Conservation (phyloP, 1,140 invertebrate species). For the Trachymyrmex cornetzi region DNA sequence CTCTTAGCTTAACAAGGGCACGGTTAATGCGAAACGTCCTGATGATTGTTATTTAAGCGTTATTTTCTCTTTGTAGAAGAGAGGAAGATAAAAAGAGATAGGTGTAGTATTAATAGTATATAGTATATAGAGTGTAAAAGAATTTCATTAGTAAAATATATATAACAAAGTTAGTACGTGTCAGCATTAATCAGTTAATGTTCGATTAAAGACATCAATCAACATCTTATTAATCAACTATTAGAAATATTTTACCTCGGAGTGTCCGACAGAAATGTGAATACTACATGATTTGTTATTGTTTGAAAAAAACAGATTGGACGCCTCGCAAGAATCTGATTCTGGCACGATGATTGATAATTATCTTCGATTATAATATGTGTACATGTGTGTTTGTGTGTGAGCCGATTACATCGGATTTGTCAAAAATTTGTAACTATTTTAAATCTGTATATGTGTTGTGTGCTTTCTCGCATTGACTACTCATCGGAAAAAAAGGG, state of each 20-base stretch:
- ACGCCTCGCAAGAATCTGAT: constrained; percentile 39
- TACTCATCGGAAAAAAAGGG: constrained; percentile 70
- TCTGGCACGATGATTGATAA: constrained; percentile 30
- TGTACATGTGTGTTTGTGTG: no score
- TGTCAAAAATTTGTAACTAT: constrained; percentile 32
- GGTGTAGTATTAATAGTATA: not conserved
- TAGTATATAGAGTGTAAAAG: constrained; percentile 1
- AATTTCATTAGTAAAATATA: constrained; percentile 9
- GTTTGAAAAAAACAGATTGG: constrained; percentile 44
- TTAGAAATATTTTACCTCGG: not conserved
- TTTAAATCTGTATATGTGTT: constrained; percentile 19
- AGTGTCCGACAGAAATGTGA: not conserved
- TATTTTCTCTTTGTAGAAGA: constrained; percentile 10
- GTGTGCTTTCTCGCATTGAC: constrained; percentile 68
- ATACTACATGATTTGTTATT: not conserved
- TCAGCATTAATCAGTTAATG: constrained; percentile 29
- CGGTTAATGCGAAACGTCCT: constrained; percentile 33
- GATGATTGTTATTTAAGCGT: constrained; percentile 24
- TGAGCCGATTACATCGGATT: constrained; percentile 55
- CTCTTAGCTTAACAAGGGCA: constrained; percentile 30
- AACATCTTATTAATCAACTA: not conserved
- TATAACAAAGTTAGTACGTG: constrained; percentile 16
- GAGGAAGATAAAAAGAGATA: constrained; percentile 28
- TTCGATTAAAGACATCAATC: constrained; percentile 17
- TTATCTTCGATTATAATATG: constrained; percentile 33